Conservation (phyloP, 2,113 vertebrate genomes). For the Scomber japonicus region DNA sequence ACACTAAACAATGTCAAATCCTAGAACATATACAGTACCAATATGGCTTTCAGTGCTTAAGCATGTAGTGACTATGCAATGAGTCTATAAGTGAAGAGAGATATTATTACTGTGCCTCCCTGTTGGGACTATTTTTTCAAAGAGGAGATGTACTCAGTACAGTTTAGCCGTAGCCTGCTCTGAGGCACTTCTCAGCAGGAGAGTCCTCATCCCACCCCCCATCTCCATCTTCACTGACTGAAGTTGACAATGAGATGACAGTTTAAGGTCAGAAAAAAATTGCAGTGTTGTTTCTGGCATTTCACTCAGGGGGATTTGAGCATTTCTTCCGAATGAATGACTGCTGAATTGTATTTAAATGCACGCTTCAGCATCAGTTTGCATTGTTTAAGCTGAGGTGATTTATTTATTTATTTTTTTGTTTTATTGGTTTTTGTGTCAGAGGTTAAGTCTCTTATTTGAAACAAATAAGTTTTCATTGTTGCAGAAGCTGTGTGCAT, state of each 20-base stretch:
- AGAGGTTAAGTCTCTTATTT: conserved; percentile 20
- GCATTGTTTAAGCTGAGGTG: conserved; percentile 56
- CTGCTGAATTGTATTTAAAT: conserved; percentile 45
- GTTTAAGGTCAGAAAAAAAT: conserved; percentile 58
- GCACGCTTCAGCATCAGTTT: conserved; percentile 37
- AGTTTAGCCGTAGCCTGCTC: conserved; percentile 4
- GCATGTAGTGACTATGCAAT: neutral
- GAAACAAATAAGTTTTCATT: conserved; percentile 16
- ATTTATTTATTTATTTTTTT: conserved; percentile 43
- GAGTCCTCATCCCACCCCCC: neutral
- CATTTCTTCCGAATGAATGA: conserved; percentile 20
- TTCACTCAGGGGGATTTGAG: conserved; percentile 14
- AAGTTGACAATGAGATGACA: conserved; percentile 49
- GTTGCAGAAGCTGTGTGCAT: neutral
- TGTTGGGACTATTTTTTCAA: neutral
- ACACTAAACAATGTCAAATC: neutral
- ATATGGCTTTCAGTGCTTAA: neutral
- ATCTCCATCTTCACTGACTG: conserved; percentile 5
- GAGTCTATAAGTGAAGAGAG: neutral
- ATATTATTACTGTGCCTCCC: neutral
- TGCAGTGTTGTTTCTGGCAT: conserved; percentile 44
- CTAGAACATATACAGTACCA: no score
- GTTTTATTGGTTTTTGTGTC: neutral
- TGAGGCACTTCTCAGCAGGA: conserved; percentile 7
- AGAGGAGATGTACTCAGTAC: conserved; percentile 21